phyloP scores from a whole-genome alignment of 2,888 invertebrate species.

The Amphipoea lucens region DNA sequence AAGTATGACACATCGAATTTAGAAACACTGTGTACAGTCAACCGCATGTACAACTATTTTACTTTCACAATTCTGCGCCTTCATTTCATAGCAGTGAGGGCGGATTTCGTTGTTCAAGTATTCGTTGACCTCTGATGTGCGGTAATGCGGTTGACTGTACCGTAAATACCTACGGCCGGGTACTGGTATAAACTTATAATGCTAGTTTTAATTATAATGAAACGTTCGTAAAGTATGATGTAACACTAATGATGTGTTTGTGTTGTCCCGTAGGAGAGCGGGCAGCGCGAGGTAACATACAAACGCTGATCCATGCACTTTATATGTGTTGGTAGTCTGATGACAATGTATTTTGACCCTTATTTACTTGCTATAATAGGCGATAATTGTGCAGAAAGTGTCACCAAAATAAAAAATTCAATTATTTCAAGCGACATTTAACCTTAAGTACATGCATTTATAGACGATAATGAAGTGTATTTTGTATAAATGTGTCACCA shows the following conservation, averaged over 20 bases:
- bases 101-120: not conserved
- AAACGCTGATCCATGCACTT: conserved; percentile 86
- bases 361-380: accelerated
- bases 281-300: conserved; percentile 92
- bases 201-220: conserved; percentile 33
- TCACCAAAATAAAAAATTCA: not conserved
- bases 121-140: not conserved
- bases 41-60: not conserved
- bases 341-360: conserved; percentile 72
- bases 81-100: not conserved
- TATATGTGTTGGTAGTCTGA: conserved; percentile 76
- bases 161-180: not conserved
- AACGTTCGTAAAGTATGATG: conserved; percentile 43
- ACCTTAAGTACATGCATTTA: not conserved
- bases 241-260: conserved; percentile 82
- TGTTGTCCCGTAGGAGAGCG: conserved; percentile 92
- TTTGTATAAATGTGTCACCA: conserved; percentile 8
- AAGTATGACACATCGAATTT: not conserved
- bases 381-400: not conserved
- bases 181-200: not conserved
- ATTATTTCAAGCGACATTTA: not conserved
- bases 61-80: not conserved
- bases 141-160: not conserved
- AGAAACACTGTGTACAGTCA: no score
- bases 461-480: not conserved